Conservation (phyloP, 2,797 vertebrate species). For the Lepilemur septentrionalis region DNA sequence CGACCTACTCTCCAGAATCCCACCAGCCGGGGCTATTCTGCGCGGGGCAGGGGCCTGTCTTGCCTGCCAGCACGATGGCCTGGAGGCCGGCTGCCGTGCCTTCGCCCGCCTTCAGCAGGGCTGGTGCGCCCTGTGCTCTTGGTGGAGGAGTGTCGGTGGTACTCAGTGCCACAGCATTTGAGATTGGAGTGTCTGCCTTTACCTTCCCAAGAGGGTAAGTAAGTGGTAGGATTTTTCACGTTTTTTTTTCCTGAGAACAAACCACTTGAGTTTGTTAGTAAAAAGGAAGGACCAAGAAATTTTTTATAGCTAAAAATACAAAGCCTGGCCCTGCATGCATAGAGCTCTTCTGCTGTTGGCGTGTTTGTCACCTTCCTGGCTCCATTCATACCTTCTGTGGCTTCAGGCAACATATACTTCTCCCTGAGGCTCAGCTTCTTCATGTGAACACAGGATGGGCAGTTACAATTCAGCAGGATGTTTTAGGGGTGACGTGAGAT, state of each 20-base stretch:
- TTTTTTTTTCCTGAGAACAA: neutral
- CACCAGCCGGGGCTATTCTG: no score
- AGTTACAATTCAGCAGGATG: no score
- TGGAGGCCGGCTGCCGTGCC: no score
- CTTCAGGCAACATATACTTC: neutral
- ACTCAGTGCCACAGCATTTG: neutral
- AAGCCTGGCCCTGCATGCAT: accelerated
- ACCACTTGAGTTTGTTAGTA: neutral
- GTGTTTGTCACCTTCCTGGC: neutral
- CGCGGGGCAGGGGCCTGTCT: no score
- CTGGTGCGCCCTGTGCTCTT: no score
- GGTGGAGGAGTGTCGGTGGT: neutral
- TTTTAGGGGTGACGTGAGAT: neutral
- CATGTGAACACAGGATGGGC: neutral
- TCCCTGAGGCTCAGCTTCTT: neutral
- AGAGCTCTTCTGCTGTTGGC: neutral
- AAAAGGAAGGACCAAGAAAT: neutral
- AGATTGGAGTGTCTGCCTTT: neutral
- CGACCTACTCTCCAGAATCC: neutral
- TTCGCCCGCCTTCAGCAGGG: accelerated
- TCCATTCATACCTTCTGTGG: accelerated
- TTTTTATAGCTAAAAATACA: neutral
- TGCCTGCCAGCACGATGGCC: neutral
- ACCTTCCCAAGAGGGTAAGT: no score
- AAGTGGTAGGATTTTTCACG: neutral